These are phyloP conservation scores for Oncopeltus fasciatus DNA, from an alignment of 1,140 invertebrate genomes.

Conservation along the genomic window DNA sequence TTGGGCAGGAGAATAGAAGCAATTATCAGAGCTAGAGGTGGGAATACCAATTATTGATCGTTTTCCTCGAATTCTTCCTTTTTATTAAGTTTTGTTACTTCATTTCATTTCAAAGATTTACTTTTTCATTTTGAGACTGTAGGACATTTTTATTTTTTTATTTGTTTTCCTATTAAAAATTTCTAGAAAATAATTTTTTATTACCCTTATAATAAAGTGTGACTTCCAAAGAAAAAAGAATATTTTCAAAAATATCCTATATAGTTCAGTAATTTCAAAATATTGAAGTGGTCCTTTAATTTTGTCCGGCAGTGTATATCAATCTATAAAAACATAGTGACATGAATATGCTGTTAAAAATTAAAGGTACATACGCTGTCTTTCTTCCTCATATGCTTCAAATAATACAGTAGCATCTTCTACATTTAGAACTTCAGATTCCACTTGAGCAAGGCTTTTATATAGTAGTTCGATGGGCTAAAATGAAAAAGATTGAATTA, in stretches of 20 bases:
- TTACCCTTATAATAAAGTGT: too few species aligned
- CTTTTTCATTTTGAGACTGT: too few species aligned
- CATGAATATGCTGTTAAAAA: background rate
- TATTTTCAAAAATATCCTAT: background rate
- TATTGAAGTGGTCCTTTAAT: background rate
- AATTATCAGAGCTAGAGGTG: too few species aligned
- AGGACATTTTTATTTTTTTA: too few species aligned
- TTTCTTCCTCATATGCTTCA: constrained; percentile 20
- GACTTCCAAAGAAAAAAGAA: too few species aligned
- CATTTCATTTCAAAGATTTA: too few species aligned
- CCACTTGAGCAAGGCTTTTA: constrained; percentile 24
- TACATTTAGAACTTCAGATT: constrained; percentile 22
- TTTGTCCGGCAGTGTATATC: background rate
- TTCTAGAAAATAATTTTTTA: too few species aligned
- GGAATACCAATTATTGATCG: too few species aligned
- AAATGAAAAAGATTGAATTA: constrained; percentile 15
- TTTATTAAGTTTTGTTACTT: too few species aligned
- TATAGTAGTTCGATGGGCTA: constrained; percentile 31
- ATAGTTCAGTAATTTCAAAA: background rate
- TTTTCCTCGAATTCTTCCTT: too few species aligned
- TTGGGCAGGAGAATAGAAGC: too few species aligned
- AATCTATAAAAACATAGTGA: background rate
- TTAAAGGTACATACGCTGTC: constrained; percentile 21
- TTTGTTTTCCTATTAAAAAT: too few species aligned
- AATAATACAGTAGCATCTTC: constrained; percentile 20